A percentile compares a stretch with the other conserved stretches of the same genome.
These are phyloP conservation scores for Rallus limicola DNA, from an alignment of 2,113 vertebrate genomes.

Conservation along the genomic window DNA sequence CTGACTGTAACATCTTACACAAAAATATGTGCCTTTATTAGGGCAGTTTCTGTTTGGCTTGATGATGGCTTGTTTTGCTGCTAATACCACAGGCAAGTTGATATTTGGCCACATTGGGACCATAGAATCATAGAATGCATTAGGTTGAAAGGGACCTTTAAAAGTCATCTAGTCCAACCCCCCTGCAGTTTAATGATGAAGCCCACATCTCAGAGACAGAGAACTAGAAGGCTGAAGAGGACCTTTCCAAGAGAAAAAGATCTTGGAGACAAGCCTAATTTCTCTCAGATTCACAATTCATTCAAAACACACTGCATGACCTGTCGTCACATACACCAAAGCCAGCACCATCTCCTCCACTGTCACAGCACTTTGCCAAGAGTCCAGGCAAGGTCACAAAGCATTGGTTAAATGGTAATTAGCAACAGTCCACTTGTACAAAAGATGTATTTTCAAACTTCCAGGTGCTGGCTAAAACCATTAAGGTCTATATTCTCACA, in stretches of 20 bases:
- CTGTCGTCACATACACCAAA: not conserved
- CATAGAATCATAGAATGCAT: too few relatives aligned
- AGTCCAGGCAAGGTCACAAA: not conserved
- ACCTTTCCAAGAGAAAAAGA: not conserved
- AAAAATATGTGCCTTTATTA: not conserved
- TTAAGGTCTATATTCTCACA: not conserved
- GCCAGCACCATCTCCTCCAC: not conserved
- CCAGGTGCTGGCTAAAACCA: not conserved
- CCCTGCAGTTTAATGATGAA: not conserved
- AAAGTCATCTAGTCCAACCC: too few relatives aligned
- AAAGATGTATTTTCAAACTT: not conserved
- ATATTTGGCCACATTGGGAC: not conserved
- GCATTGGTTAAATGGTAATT: not conserved
- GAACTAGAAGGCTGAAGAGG: not conserved
- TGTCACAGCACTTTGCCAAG: not conserved
- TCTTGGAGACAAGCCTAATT: not conserved
- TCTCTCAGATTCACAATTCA: not conserved
- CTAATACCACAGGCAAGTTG: not conserved
- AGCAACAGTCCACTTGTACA: not conserved
- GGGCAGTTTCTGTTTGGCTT: not conserved
- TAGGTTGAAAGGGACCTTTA: too few relatives aligned
- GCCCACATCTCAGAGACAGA: not conserved
- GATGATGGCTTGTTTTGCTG: not conserved
- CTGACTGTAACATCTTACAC: not conserved
- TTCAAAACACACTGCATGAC: not conserved